Evolutionary conservation across 2,113 vertebrate species (phyloP), one percentile per base, ranked within the genome.

Genomic region (Catharus bicknelli): DNA sequence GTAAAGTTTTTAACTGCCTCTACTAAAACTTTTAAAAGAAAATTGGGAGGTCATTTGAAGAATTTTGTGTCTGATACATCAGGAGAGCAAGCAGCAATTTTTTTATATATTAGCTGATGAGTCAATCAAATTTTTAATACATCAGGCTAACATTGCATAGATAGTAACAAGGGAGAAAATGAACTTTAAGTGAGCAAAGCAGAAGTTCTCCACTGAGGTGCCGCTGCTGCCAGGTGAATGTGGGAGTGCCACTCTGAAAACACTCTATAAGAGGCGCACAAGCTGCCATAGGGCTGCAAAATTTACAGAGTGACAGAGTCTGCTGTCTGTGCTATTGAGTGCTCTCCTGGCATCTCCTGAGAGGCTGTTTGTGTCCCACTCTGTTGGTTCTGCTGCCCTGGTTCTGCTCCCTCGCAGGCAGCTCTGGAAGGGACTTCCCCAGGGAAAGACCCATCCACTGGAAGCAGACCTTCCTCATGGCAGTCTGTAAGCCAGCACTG

Each of bases 61-160:
- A 38, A 23, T 8, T 13, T 22, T 19, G 7, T 19, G 23, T 36
- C 16, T 6, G 27, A 63, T 63, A 15, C 4, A 73, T 18, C 14
- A 38, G 18, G 22, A 2, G 2, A 55, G 27, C 22, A 47, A 38
- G 21, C 21, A 32, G 27, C 2, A 38, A 43, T 13, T 30, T 45
- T 62, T 43, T 64, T 17, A n/a, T n/a, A 27, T 17, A 58, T 27
- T 26, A 22, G 11, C 7, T 0, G 0, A 16, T 2, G 3, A 45
- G 40, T 18, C 15, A 73, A 73, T 26, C 25, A 29, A 21, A 34
- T 8, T 22, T 53, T 64, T n/a, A 5, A 45, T 43, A 43, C 36
- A 43, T 61, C 55, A 43, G 13, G 13, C 1, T 0, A 45, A 30
- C 32, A 4, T 36, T 1, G 0, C 0, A 0, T 17, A 36, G 16